Evolutionary conservation across 2,797 vertebrate genomes (phyloP), one percentile per base, ranked within the genome.

Genomic region (Hylomyscus alleni): DNA sequence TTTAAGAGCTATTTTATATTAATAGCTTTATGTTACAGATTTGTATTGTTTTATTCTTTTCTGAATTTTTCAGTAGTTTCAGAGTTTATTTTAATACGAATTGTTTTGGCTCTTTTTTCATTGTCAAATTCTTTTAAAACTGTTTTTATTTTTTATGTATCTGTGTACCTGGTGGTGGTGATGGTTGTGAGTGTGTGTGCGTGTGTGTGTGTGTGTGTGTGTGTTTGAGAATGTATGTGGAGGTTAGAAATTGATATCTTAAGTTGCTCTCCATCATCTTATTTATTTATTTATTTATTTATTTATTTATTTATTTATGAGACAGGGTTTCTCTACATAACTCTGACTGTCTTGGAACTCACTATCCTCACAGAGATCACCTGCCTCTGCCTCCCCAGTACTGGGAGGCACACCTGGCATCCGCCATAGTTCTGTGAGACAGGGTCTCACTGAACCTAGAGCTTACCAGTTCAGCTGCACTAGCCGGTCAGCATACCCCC

Each of bases 61-160:
- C 62, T 83, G 83, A 54, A 89, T 14, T 95, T 96, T 96, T 77
- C 58, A 85, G n/a, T 4, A 54, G 14, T 91, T 91, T 90, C 4
- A 22, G 7, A 47, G 47, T 93, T 94, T 95, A 73, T 20, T 60
- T 60, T 60, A 80, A 56, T 29, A 37, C 50, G 19, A 72, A 19
- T 90, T 72, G 10, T 58, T 92, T 65, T 58, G 60, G 60, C 1
- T 65, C 17, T 73, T 67, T 77, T 90, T 47, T 89, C 20, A n/a
- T 34, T 80, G n/a, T 52, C 31, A 69, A 52, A n/a, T n/a, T n/a
- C 7, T 69, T 29, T 86, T 24, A 34, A 86, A 52, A 52, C 34
- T 50, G 6, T 34, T 85, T 50, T 50, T 24, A 34, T 69, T 52
- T 52, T 52, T 52, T 84, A 8, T 84, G 3, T 65, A 31, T 84